Conservation (phyloP, 2,113 vertebrate genomes). For the Odontophorus gujanensis region DNA sequence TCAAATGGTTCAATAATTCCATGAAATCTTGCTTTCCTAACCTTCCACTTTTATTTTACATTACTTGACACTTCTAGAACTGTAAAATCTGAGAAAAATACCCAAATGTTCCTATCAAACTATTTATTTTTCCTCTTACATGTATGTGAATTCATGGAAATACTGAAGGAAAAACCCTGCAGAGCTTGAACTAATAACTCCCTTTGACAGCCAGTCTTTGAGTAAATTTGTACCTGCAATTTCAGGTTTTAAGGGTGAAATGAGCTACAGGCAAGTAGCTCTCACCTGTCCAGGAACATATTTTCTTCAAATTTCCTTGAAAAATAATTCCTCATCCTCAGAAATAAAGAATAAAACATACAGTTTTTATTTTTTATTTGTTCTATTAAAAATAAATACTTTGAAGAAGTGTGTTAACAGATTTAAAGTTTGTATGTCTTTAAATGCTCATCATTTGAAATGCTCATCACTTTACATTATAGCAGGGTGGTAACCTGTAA, state of each 20-base stretch:
- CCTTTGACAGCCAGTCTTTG: not conserved
- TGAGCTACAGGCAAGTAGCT: not conserved
- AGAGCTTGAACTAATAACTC: not conserved
- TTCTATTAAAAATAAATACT: not conserved
- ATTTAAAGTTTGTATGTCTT: conserved; percentile 34
- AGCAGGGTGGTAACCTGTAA: not conserved
- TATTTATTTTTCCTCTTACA: rapidly evolving
- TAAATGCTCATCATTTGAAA: conserved; percentile 35
- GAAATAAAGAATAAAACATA: not conserved
- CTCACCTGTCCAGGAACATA: not conserved
- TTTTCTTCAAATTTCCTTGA: not conserved
- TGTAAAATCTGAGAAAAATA: not conserved
- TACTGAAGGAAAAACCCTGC: not conserved
- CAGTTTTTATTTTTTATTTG: not conserved
- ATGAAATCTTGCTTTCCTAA: not conserved
- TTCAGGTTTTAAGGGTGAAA: not conserved
- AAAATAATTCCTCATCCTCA: not conserved
- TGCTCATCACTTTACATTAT: conserved; percentile 28
- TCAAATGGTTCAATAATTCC: too few relatives aligned
- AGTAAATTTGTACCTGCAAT: not conserved
- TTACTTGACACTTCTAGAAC: not conserved
- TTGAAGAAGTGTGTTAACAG: not conserved
- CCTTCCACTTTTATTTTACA: not conserved
- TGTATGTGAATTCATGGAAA: not conserved
- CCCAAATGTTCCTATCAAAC: not conserved